phyloP scores from a whole-genome alignment of 2,797 vertebrate genomes.

The Takifugu ocellatus region DNA sequence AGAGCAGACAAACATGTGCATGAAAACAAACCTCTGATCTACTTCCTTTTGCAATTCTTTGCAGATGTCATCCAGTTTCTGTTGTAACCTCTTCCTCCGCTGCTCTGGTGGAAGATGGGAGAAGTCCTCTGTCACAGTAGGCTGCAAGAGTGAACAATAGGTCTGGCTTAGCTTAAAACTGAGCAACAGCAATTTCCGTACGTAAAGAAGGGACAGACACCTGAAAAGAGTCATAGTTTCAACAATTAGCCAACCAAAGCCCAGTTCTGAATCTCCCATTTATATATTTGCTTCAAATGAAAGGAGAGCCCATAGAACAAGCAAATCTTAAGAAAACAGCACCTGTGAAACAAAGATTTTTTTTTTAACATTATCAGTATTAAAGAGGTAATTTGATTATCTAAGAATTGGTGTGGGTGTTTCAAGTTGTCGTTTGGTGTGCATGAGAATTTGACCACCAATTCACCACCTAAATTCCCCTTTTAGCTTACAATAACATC shows the following conservation, averaged over 20 bases:
- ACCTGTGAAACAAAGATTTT: too few relatives aligned
- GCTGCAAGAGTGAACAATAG: conserved; percentile 66
- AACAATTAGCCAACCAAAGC: too few relatives aligned
- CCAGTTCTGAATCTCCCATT: too few relatives aligned
- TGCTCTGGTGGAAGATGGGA: conserved; percentile 87
- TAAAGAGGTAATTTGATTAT: too few relatives aligned
- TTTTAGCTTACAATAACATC: background rate
- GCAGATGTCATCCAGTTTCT: conserved; percentile 82
- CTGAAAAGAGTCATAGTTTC: background rate
- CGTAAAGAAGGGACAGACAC: conserved; percentile 7
- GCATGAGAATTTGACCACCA: too few relatives aligned
- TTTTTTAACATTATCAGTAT: too few relatives aligned
- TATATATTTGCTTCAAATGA: too few relatives aligned
- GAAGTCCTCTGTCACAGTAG: conserved; percentile 83
- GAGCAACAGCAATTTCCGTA: background rate
- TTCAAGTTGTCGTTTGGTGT: too few relatives aligned
- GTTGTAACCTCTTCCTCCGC: conserved; percentile 85
- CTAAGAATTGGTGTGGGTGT: too few relatives aligned
- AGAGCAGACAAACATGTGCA: conserved; percentile 41
- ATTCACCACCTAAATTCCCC: background rate
- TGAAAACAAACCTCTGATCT: conserved; percentile 82
- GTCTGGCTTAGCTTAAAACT: conserved; percentile 16
- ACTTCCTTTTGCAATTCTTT: conserved; percentile 88
- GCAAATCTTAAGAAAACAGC: too few relatives aligned
- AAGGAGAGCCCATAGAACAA: too few relatives aligned